Percentiles rank a stretch among this genome's conserved stretches.
Evolutionary conservation across 2,888 invertebrate genomes (phyloP).

Genomic region (Amphiduros pacificus): DNA sequence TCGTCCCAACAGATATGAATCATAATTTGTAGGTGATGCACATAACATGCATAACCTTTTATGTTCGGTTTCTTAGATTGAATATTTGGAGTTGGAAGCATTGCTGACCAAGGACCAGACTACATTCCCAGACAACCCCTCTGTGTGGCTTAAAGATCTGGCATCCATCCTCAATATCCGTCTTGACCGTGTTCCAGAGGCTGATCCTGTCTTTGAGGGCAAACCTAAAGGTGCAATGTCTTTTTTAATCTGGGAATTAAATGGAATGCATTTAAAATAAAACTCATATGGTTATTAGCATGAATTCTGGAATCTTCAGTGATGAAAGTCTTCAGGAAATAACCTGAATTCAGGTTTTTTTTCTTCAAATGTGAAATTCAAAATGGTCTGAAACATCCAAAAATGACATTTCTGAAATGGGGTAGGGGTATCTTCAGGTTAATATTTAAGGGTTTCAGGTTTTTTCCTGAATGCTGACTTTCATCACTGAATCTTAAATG

Average conservation of each 20-base stretch:
- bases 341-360: not conserved
- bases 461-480: no score
- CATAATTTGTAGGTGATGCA: not conserved
- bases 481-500: no score
- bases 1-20: not conserved
- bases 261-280: no score
- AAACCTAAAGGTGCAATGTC: constrained; percentile 46
- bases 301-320: not conserved
- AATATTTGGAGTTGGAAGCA: constrained; percentile 47
- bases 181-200: constrained; percentile 45
- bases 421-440: not conserved
- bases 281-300: no score
- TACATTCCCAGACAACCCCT: constrained; percentile 54
- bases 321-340: not conserved
- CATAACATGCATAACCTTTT: not conserved
- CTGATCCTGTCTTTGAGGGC: constrained; percentile 44
- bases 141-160: constrained; percentile 59
- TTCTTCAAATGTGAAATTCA: not conserved
- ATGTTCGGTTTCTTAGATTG: constrained; percentile 41
- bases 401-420: not conserved
- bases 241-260: not conserved
- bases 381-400: not conserved
- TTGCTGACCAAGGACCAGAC: constrained; percentile 46
- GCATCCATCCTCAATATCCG: constrained; percentile 54
- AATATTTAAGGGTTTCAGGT: no score